Evolutionary conservation across 2,113 vertebrate species (phyloP).

Genomic region (Coracopsis vasa): DNA sequence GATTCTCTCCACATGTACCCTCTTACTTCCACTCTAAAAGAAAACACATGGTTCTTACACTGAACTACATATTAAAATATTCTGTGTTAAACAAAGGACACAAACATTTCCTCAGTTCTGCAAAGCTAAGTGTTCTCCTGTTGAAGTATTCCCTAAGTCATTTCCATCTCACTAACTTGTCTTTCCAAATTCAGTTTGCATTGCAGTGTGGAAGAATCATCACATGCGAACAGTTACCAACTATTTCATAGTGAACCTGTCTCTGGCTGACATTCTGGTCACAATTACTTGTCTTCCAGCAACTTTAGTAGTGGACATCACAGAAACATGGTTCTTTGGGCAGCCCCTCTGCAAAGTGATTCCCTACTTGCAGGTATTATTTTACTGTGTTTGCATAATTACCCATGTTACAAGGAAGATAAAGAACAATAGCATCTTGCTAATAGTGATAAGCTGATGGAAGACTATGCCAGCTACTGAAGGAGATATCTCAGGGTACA

Average conservation of each 20-base stretch:
- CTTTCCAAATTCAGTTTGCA: conserved; percentile 83
- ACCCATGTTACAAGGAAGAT: not conserved
- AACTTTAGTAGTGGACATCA: conserved; percentile 95
- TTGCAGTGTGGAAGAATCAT: conserved; percentile 97
- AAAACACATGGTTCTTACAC: not conserved
- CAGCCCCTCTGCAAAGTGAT: conserved; percentile 91
- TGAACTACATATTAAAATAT: not conserved
- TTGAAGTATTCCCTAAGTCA: not conserved
- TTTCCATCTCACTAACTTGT: not conserved
- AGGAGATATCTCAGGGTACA: not conserved
- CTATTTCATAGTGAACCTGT: conserved; percentile 98
- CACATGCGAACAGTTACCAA: conserved; percentile 98
- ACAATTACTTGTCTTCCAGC: conserved; percentile 96
- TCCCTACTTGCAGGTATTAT: conserved; percentile 91
- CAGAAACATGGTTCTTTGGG: conserved; percentile 97
- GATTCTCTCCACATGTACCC: not conserved
- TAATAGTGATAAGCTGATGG: not conserved
- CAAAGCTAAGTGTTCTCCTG: not conserved
- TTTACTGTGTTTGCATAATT: not conserved
- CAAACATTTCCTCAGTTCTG: not conserved
- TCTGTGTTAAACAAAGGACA: not conserved
- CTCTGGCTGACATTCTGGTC: conserved; percentile 92
- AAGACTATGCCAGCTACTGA: not conserved
- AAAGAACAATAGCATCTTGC: not conserved
- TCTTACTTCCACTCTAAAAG: not conserved